Percentiles rank a stretch among this genome's conserved stretches.
These are phyloP conservation scores for Hypomecis punctinalis DNA, from an alignment of 2,888 invertebrate species.

Conservation along the genomic window DNA sequence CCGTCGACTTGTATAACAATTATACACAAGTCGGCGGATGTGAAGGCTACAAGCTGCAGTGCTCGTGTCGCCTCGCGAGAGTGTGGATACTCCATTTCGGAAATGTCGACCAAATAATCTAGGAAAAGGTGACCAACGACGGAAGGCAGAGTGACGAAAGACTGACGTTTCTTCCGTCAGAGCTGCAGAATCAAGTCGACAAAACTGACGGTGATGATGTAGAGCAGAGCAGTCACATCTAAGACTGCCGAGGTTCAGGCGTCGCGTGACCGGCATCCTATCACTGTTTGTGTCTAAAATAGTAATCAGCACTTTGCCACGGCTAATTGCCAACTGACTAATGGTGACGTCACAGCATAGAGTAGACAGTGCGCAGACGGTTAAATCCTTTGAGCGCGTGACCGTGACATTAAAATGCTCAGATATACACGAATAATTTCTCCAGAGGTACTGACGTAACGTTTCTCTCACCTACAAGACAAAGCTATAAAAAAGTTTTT, in stretches of 20 bases:
- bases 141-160: too few relatives aligned
- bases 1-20: too few relatives aligned
- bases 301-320: slow-evolving; percentile 56
- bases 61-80: too few relatives aligned
- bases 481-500: too few relatives aligned
- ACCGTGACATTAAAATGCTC: slow-evolving; percentile 14
- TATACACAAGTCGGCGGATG: too few relatives aligned
- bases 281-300: slow-evolving; percentile 59
- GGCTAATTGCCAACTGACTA: slow-evolving; percentile 65
- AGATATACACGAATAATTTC: background rate
- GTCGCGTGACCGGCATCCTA: slow-evolving; percentile 38
- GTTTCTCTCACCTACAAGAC: too few relatives aligned
- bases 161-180: background rate
- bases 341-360: slow-evolving; percentile 38
- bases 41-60: too few relatives aligned
- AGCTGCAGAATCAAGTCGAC: background rate
- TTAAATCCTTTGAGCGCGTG: slow-evolving; percentile 13
- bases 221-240: slow-evolving; percentile 1
- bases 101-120: too few relatives aligned
- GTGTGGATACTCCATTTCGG: too few relatives aligned
- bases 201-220: slow-evolving; percentile 3
- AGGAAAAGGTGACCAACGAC: too few relatives aligned
- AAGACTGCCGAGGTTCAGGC: slow-evolving; percentile 30
- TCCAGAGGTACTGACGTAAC: too few relatives aligned
- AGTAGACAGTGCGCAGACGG: slow-evolving; percentile 27